A percentile compares a stretch with the other conserved stretches of the same genome.
phyloP scores from a whole-genome alignment of 2,797 vertebrate species.

The Meda fulgida region DNA sequence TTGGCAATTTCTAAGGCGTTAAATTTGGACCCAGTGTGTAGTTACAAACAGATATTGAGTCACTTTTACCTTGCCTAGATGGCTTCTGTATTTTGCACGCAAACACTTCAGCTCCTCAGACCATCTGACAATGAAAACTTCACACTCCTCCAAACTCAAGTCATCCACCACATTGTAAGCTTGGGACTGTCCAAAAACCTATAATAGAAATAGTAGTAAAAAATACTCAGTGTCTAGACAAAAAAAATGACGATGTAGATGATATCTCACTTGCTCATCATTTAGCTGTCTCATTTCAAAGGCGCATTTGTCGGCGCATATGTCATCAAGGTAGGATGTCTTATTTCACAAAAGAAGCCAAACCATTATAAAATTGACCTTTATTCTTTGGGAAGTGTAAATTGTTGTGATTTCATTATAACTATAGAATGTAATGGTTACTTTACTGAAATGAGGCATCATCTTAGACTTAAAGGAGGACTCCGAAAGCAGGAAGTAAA shows the following conservation, averaged over 20 bases:
- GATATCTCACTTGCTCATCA: background rate
- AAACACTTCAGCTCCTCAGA: background rate
- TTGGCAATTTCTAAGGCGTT: background rate
- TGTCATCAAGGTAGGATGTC: no score
- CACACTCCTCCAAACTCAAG: background rate
- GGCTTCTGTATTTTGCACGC: background rate
- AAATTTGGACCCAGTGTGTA: background rate
- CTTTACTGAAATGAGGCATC: no score
- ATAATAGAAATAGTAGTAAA: background rate
- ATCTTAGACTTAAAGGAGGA: no score
- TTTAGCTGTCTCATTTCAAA: no score
- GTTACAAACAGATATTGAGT: background rate
- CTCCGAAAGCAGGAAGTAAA: no score
- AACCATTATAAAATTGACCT: no score
- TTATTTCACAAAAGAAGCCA: no score
- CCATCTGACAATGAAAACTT: slow-evolving; percentile 15
- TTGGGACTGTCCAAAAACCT: background rate
- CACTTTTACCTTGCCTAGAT: background rate
- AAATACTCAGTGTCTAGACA: background rate
- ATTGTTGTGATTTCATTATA: no score
- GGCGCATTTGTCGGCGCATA: no score
- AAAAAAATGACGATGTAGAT: background rate
- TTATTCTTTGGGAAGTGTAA: no score
- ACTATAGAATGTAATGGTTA: no score
- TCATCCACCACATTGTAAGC: background rate